Percentiles rank a stretch among this genome's conserved stretches.
These are phyloP conservation scores for Chloroclysta siterata DNA, from an alignment of 2,888 invertebrate species.

Conservation along the genomic window DNA sequence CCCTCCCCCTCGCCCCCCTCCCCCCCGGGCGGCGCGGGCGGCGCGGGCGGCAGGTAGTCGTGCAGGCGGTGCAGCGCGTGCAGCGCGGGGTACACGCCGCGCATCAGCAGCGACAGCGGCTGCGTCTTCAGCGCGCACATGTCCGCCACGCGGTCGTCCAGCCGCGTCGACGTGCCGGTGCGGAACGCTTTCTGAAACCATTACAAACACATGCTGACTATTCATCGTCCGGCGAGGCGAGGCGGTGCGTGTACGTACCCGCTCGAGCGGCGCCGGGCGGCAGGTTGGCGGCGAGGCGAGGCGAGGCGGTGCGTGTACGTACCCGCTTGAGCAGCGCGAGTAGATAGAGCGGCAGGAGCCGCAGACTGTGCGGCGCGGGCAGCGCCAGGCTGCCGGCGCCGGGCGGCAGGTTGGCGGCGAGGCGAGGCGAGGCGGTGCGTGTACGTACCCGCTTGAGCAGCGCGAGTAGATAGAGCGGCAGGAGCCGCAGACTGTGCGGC, in stretches of 20 bases:
- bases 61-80: conserved; percentile 92
- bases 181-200: conserved; percentile 91
- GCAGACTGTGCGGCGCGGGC: conserved; percentile 90
- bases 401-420: too few species aligned
- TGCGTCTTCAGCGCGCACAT: conserved; percentile 97
- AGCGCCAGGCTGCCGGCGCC: conserved; percentile 84
- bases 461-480: conserved; percentile 95
- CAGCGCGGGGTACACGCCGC: conserved; percentile 95
- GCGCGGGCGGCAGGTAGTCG: conserved; percentile 75
- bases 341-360: conserved; percentile 94
- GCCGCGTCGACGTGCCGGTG: conserved; percentile 92
- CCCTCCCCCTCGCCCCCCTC: too few species aligned
- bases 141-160: conserved; percentile 96
- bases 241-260: conserved; percentile 60
- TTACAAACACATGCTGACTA: background rate
- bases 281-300: too few species aligned
- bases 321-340: conserved; percentile 92
- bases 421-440: too few species aligned
- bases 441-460: conserved; percentile 87
- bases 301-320: background rate
- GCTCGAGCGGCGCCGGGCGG: too few species aligned
- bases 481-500: conserved; percentile 90
- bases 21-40: too few species aligned
- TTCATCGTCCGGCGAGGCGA: conserved; percentile 45
- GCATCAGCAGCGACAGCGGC: conserved; percentile 92